Percentiles rank a stretch among this genome's conserved stretches.
phyloP scores from a whole-genome alignment of 2,797 vertebrate genomes.

The Tragelaphus oryx region DNA sequence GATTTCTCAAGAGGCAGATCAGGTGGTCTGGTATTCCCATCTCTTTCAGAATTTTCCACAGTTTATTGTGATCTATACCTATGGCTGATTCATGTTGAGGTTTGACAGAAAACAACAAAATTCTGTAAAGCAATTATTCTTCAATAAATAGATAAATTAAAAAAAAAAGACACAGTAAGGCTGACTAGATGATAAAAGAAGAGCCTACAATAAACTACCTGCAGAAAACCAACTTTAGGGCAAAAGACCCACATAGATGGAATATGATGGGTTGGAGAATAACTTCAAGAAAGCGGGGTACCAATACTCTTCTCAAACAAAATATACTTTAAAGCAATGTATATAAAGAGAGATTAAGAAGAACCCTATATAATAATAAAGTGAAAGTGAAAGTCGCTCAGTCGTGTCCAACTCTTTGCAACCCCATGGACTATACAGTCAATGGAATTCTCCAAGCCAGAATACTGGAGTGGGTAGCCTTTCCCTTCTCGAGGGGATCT shows the following conservation, averaged over 20 bases:
- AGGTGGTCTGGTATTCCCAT: too few species aligned
- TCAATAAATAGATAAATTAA: neutral
- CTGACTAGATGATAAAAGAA: neutral
- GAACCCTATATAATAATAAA: neutral
- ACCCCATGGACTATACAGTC: neutral
- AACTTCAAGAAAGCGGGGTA: neutral
- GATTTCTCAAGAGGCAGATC: too few species aligned
- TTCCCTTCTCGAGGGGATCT: neutral
- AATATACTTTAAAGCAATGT: neutral
- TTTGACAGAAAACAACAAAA: neutral
- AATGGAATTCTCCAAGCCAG: neutral
- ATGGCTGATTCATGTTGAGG: neutral
- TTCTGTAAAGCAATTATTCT: neutral
- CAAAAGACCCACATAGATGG: neutral
- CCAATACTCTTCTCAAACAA: neutral
- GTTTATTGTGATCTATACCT: too few species aligned
- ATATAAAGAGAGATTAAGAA: neutral
- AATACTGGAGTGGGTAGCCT: neutral
- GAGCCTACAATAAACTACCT: neutral
- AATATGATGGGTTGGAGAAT: neutral
- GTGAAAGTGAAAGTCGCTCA: neutral
- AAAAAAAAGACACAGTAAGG: neutral
- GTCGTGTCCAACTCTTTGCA: neutral
- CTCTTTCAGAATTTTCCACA: too few species aligned
- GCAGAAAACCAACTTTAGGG: neutral